Evolutionary conservation across 2,888 invertebrate species (phyloP).

Genomic region (Lasioglossum calceatum): DNA sequence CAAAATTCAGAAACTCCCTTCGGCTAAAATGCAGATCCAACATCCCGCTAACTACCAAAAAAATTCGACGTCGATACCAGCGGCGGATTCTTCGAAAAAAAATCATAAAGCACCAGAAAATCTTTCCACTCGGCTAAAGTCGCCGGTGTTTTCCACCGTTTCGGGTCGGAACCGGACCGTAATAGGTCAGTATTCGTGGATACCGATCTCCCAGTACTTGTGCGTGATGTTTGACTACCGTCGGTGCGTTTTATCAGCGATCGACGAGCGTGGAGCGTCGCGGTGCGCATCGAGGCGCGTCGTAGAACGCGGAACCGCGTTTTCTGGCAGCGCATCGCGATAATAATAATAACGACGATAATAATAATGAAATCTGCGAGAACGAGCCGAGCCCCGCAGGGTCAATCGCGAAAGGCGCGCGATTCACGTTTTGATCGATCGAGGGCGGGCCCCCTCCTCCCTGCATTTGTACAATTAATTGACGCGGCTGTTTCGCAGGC

Average conservation of each 20-base stretch:
- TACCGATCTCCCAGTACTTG: constrained; percentile 52
- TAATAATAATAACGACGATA: background rate
- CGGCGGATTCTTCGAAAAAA: too few relatives aligned
- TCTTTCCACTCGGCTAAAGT: background rate
- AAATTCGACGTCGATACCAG: too few relatives aligned
- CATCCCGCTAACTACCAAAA: too few relatives aligned
- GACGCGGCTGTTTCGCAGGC: constrained; percentile 36
- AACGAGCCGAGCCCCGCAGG: background rate
- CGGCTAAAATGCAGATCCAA: too few relatives aligned
- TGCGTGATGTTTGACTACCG: constrained; percentile 39
- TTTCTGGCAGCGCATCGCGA: background rate
- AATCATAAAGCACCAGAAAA: too few relatives aligned
- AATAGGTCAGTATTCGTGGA: constrained; percentile 72
- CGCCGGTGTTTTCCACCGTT: background rate
- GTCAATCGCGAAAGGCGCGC: background rate
- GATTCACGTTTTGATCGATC: constrained; percentile 33
- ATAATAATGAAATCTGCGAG: constrained; percentile 34
- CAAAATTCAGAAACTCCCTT: too few relatives aligned
- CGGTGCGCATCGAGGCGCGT: constrained; percentile 28
- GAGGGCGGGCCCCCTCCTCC: background rate
- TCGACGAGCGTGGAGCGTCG: constrained; percentile 8
- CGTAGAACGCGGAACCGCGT: constrained; percentile 28
- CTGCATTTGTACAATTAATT: constrained; percentile 51
- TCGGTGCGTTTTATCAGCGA: constrained; percentile 23
- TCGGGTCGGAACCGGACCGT: constrained; percentile 45